Percentiles rank a stretch among this genome's conserved stretches.
Conservation (phyloP, 2,113 vertebrate genomes). For the Poeciliopsis turrubarensis region DNA sequence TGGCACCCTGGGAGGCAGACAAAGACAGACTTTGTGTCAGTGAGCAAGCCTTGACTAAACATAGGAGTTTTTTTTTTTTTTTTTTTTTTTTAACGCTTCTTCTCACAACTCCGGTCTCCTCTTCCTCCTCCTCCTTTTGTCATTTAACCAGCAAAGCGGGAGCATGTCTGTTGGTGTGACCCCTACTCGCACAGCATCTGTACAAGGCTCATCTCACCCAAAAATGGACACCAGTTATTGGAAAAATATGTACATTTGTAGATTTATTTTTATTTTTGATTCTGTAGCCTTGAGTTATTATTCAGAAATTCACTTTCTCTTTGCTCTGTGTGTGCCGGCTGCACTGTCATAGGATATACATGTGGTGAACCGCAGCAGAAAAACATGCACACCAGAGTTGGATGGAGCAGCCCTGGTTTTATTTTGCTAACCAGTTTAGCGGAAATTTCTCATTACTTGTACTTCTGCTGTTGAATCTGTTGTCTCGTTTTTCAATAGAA, state of each 20-base stretch:
- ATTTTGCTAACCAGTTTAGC: constrained; percentile 21
- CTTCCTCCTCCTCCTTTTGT: constrained; percentile 71
- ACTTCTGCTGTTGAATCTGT: neutral
- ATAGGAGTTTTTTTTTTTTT: constrained; percentile 63
- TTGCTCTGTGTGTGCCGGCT: constrained; percentile 37
- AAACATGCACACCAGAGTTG: constrained; percentile 45
- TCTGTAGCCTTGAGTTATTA: constrained; percentile 16
- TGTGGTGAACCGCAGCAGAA: constrained; percentile 74
- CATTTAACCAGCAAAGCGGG: constrained; percentile 59
- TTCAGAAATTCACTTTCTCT: constrained; percentile 45
- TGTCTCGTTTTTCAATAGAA: neutral
- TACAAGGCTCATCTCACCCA: constrained; percentile 9
- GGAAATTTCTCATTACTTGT: neutral
- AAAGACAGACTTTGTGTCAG: constrained; percentile 89
- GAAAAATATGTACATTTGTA: neutral
- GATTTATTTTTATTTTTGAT: constrained; percentile 37
- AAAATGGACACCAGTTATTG: constrained; percentile 14
- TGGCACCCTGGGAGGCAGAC: constrained; percentile 85
- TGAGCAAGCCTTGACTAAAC: constrained; percentile 83
- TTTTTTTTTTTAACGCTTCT: constrained; percentile 32
- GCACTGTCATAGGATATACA: constrained; percentile 70
- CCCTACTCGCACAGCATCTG: constrained; percentile 50
- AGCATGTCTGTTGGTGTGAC: constrained; percentile 60
- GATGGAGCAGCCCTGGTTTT: constrained; percentile 57
- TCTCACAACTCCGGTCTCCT: constrained; percentile 65